Evolutionary conservation across 2,113 vertebrate species (phyloP), one percentile per base, ranked within the genome.

Genomic region (Phoenicopterus ruber): DNA sequence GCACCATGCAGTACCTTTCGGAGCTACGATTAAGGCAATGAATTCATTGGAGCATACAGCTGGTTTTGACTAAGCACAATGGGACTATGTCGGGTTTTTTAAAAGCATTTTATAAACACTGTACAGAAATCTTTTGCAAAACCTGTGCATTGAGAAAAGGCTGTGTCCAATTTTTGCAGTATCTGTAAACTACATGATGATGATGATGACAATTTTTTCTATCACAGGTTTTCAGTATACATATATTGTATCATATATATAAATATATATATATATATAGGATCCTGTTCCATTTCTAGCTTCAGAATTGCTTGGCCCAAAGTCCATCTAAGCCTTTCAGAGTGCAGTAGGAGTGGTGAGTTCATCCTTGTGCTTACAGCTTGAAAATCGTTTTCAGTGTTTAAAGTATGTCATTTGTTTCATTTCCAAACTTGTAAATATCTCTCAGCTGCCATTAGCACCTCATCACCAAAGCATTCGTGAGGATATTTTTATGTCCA

Each of bases 11-110:
- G 95, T 96, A 97, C 87, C 86, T 94, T 97, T 81, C 0, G 50
- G 95, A 96, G 88, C 96, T 97, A 86, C 0, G 5, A 88, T 92
- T 94, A 88, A 97, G 95, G 97, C 97, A 96, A 59, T 96, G 62
- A 91, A 94, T 97, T 96, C 84, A 92, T 26, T 38, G 91, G 96
- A 97, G 77, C 87, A 97, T 97, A 93, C 83, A 90, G 91, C 97
- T 97, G 96, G 97, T 98, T 98, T 96, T 97, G 97, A 98, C 94
- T 95, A 98, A 98, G 98, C 98, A 98, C 98, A 98, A 98, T 91
- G 96, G 98, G 95, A 97, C 90, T 82, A 34, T 94, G 42, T 42
- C 42, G 86, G 93, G 36, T 96, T 98, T 98, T 98, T 96, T 95
- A 86, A 74, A 94, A 96, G 86, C 96, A 91, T 98, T 98, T 98